Evolutionary conservation across 37 sponge, comb jelly and placozoan genomes (phyloP), one percentile per base, ranked within the genome.

Genomic region (Ianthella basta): DNA sequence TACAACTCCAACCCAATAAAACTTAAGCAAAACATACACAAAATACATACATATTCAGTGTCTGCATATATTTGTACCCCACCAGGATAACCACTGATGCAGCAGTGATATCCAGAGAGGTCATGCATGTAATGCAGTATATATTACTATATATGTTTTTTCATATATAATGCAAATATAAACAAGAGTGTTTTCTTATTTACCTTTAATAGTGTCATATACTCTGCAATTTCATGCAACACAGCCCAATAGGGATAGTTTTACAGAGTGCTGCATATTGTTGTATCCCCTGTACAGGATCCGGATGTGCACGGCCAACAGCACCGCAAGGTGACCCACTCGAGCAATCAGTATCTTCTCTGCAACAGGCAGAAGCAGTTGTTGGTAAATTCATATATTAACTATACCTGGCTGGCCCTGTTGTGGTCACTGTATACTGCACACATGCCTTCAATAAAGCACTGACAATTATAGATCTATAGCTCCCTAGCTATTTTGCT

Each of bases 351-450:
- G 59, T 18, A 57, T 57, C 59, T 18, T 57, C 59, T 18, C 59
- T 57, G 59, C 59, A 57, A 57, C 59, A 57, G 59, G 59, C 15
- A 57, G 59, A 57, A 57, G 59, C 59, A 57, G n/a, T n/a, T n/a
- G n/a, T n/a, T n/a, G n/a, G n/a, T n/a, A n/a, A n/a, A n/a, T n/a
- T n/a, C 15, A 57, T 57, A 20, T 57, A 57, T 20, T 57, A 57
- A 57, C 59, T 57, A 57, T 57, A 57, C 15, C 59, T 57, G 18
- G 18, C 59, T n/a, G n/a, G n/a, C n/a, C n/a, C n/a, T 57, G 59
- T 57, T 57, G 59, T 57, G 59, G 59, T 57, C 59, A 57, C 59
- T 57, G 18, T 15, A 15, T 57, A 18, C 18, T 57, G 18, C 59
- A 57, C 18, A n/a, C n/a, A n/a, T n/a, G n/a, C n/a, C n/a, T 57